Percentiles rank a stretch among this genome's conserved stretches.
phyloP scores from a whole-genome alignment of 2,113 vertebrate genomes.

The Phalacrocorax brasilianus region DNA sequence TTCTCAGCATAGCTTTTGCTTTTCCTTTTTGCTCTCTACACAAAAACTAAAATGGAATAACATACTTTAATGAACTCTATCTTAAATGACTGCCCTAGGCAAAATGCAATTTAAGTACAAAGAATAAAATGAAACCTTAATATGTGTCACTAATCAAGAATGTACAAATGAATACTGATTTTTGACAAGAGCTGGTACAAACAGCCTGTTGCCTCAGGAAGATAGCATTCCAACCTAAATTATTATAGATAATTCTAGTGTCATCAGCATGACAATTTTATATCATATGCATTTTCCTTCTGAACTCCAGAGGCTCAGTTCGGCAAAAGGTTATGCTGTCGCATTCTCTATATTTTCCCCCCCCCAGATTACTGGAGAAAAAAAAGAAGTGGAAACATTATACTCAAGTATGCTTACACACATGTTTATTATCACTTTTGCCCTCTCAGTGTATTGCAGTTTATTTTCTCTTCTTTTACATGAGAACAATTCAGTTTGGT shows the following conservation, averaged over 20 bases:
- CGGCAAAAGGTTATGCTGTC: background rate
- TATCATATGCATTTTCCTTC: background rate
- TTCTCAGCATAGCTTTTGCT: background rate
- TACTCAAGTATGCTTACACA: background rate
- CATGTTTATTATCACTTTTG: background rate
- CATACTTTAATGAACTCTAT: conserved; percentile 47
- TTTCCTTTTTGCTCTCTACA: background rate
- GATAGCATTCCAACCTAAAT: background rate
- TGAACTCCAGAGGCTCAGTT: background rate
- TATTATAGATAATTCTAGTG: background rate
- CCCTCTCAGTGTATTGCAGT: background rate
- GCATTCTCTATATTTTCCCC: background rate
- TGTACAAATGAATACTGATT: conserved; percentile 22
- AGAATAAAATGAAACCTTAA: conserved; percentile 53
- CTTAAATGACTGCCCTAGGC: conserved; percentile 36
- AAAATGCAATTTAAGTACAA: conserved; percentile 50
- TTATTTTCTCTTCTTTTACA: background rate
- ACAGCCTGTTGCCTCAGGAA: conserved; percentile 31
- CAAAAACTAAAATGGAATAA: conserved; percentile 34
- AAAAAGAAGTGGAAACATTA: background rate
- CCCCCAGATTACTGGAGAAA: background rate
- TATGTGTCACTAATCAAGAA: conserved; percentile 46
- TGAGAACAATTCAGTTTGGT: background rate
- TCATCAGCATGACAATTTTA: background rate
- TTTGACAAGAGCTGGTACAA: conserved; percentile 40